These are phyloP conservation scores for Pemphigus obesinymphae DNA, from an alignment of 1,140 invertebrate genomes.

Conservation along the genomic window DNA sequence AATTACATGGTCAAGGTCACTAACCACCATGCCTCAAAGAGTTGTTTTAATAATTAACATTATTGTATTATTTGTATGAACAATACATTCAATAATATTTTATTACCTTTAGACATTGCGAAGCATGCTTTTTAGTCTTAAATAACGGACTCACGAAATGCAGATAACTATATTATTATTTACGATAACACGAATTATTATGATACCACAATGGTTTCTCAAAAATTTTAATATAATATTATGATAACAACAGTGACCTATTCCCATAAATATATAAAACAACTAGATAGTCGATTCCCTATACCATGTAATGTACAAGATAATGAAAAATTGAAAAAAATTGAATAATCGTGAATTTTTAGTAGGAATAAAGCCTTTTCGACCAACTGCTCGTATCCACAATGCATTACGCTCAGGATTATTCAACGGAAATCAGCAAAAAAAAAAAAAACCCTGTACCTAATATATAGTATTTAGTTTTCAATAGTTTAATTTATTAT, in stretches of 20 bases:
- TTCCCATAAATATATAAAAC: too few species aligned
- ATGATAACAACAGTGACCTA: background rate
- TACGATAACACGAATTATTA: slow-evolving; percentile 5
- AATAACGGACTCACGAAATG: background rate
- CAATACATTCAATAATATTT: background rate
- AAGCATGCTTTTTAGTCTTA: background rate
- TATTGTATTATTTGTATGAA: slow-evolving; percentile 17
- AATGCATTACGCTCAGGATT: slow-evolving; percentile 4
- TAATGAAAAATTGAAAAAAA: too few species aligned
- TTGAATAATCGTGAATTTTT: slow-evolving; percentile 32
- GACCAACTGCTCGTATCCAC: slow-evolving; percentile 40
- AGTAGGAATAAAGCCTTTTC: slow-evolving; percentile 37
- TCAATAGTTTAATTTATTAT: too few species aligned
- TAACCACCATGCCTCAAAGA: too few species aligned
- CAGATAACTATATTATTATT: background rate
- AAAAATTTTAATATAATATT: background rate
- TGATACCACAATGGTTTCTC: background rate
- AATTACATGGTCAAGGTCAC: too few species aligned
- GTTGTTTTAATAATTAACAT: slow-evolving; percentile 9
- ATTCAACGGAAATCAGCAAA: slow-evolving; percentile 42
- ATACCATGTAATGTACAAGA: too few species aligned
- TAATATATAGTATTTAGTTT: too few species aligned
- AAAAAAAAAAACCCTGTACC: too few species aligned
- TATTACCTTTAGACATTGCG: slow-evolving; percentile 7
- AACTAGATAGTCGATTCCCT: too few species aligned